Conservation (phyloP, 1,140 invertebrate genomes). For the Drosophila tropicalis region DNA sequence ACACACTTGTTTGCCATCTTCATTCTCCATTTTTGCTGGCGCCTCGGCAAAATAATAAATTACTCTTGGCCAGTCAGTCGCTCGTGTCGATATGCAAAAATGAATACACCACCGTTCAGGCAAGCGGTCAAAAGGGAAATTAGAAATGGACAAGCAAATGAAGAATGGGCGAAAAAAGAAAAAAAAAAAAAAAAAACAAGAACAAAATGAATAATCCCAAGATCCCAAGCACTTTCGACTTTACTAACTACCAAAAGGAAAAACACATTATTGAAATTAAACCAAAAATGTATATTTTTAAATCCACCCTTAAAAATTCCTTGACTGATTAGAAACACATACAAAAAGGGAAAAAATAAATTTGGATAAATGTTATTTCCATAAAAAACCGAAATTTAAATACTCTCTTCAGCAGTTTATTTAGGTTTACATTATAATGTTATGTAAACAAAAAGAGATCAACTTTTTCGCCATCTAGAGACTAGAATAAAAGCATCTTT, state of each 20-base stretch:
- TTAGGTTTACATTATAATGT: no score
- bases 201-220: neutral
- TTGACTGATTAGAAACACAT: constrained; percentile 7
- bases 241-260: constrained; percentile 19
- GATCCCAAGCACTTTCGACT: neutral
- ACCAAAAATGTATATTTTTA: constrained; percentile 3
- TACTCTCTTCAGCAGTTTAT: neutral
- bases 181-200: no score
- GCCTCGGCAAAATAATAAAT: constrained; percentile 13
- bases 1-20: constrained; percentile 18
- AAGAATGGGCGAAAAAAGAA: neutral
- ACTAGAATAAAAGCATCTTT: no score
- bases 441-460: no score
- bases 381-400: neutral
- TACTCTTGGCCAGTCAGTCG: neutral
- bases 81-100: constrained; percentile 15
- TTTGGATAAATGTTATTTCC: no score
- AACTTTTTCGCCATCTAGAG: no score
- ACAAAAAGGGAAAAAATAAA: constrained; percentile 20
- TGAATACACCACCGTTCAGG: neutral
- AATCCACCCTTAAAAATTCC: constrained; percentile 15
- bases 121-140: constrained; percentile 8
- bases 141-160: neutral
- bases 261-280: constrained; percentile 53
- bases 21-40: constrained; percentile 11